Evolutionary conservation across 2,797 vertebrate genomes (phyloP).

Genomic region (Cetoscarus ocellatus): DNA sequence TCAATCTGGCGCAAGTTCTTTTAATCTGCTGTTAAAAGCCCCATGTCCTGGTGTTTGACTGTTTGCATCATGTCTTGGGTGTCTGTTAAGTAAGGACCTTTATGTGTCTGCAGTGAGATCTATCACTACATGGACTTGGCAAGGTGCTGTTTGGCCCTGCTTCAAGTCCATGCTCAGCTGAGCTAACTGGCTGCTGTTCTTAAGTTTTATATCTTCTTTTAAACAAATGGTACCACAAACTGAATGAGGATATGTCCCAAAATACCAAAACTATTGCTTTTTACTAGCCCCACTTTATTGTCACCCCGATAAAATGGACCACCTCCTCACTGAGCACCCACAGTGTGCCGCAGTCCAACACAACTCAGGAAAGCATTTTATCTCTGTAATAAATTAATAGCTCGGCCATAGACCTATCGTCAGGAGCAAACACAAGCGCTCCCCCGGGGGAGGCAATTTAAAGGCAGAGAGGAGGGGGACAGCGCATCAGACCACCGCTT

Average conservation of each 20-base stretch:
- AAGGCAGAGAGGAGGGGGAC: constrained; percentile 51
- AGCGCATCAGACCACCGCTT: constrained; percentile 51
- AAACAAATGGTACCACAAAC: background rate
- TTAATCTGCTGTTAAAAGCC: too few relatives aligned
- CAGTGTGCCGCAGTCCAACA: constrained; percentile 36
- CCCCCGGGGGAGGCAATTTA: constrained; percentile 80
- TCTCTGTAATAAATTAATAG: constrained; percentile 82
- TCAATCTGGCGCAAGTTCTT: too few relatives aligned
- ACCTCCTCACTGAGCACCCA: constrained; percentile 16
- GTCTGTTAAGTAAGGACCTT: too few relatives aligned
- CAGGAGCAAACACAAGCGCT: constrained; percentile 78
- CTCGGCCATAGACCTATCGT: constrained; percentile 51
- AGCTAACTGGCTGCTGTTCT: background rate
- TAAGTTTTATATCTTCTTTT: background rate
- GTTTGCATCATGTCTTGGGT: too few relatives aligned
- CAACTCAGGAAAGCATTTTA: constrained; percentile 78
- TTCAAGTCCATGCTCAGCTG: background rate
- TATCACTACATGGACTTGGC: too few relatives aligned
- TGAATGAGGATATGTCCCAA: constrained; percentile 22
- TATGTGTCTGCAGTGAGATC: too few relatives aligned
- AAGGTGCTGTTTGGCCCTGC: background rate
- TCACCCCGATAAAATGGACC: constrained; percentile 29
- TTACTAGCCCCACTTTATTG: constrained; percentile 35
- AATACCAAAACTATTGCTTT: constrained; percentile 14
- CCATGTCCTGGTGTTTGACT: too few relatives aligned